Percentiles rank a stretch among this genome's conserved stretches.
Conservation (phyloP, 2,888 invertebrate genomes). For the Ctenicera cuprea region DNA sequence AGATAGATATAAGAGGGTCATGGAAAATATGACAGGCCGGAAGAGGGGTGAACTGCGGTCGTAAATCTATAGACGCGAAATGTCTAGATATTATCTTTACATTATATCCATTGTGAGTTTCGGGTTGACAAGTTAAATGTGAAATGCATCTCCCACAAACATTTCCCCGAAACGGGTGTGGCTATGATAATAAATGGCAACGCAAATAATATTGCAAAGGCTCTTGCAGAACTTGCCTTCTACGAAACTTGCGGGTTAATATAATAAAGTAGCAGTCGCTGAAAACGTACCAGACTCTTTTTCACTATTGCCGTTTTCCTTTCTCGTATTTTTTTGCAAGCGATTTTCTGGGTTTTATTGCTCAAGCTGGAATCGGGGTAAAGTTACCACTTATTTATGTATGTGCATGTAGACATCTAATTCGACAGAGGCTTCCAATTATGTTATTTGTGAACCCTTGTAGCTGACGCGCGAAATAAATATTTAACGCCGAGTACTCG, state of each 20-base stretch:
- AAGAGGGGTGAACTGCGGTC: constrained; percentile 29
- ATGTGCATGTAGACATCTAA: constrained; percentile 12
- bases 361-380: background rate
- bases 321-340: background rate
- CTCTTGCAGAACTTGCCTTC: background rate
- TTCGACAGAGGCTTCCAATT: constrained; percentile 16
- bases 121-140: constrained; percentile 22
- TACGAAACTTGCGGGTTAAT: background rate
- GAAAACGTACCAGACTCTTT: background rate
- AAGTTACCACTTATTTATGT: constrained; percentile 13
- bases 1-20: constrained; percentile 29
- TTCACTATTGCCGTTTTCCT: background rate
- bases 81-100: constrained; percentile 27
- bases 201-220: constrained; percentile 13
- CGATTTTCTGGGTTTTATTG: constrained; percentile 4
- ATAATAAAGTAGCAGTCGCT: constrained; percentile 12
- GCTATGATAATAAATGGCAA: constrained; percentile 7
- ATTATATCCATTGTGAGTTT: constrained; percentile 24
- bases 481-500: background rate
- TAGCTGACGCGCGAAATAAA: constrained; percentile 2
- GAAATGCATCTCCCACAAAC: constrained; percentile 15
- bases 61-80: constrained; percentile 25
- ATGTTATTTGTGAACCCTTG: constrained; percentile 17
- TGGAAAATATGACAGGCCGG: constrained; percentile 29
- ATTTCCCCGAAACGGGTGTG: constrained; percentile 4